Percentiles rank a stretch among this genome's conserved stretches.
phyloP scores from a whole-genome alignment of 2,113 vertebrate genomes.

The Sylvicapra grimmia region DNA sequence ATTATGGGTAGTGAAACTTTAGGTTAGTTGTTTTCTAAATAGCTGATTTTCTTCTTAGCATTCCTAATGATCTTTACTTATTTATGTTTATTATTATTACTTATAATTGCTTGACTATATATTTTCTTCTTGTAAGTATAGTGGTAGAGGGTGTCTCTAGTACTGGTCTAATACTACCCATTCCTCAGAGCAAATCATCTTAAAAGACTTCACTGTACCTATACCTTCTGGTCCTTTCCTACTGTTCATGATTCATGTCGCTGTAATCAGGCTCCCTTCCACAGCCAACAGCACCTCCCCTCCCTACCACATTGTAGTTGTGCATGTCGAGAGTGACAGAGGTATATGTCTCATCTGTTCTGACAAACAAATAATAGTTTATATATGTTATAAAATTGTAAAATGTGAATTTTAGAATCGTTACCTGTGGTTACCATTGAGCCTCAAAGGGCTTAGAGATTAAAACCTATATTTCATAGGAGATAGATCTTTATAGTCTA shows the following conservation, averaged over 20 bases:
- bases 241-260: background rate
- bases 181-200: background rate
- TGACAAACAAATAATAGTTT: background rate
- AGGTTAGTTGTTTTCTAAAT: background rate
- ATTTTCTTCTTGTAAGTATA: background rate
- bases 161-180: background rate
- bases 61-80: background rate
- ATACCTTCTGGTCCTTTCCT: background rate
- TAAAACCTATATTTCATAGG: background rate
- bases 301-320: background rate
- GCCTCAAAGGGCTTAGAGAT: background rate
- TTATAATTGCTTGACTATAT: background rate
- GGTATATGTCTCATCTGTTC: background rate
- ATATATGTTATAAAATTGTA: background rate
- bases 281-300: background rate
- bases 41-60: background rate
- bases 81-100: background rate
- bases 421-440: background rate
- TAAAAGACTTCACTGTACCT: background rate
- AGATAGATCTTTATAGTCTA: background rate
- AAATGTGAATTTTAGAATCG: background rate
- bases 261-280: background rate
- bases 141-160: background rate
- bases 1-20: background rate
- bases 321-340: background rate